Base-by-base conservation (phyloP, 2,888 invertebrate genomes). In the Ichneumoninae sp. region DNA sequence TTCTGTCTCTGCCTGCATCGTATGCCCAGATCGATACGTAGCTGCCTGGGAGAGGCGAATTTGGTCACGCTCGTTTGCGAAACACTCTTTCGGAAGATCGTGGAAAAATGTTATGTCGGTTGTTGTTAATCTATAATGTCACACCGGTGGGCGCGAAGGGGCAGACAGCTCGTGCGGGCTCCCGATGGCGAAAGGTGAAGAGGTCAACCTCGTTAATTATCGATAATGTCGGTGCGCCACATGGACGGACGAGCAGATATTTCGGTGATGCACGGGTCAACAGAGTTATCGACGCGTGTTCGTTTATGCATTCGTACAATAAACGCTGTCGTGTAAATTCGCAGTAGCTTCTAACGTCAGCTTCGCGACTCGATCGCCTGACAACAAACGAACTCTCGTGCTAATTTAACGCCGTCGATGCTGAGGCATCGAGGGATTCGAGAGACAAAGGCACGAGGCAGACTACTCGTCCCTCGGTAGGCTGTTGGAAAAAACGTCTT, bases 181-280 rank as follows among this genome's bases (percentile, higher is more conserved):
- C n/a, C 16, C 44, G 10, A 54, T 54, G 74, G 50, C 75, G 33
- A 80, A 84, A 86, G 81, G 80, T 83, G 75, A 84, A 82, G 70
- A 81, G 86, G 84, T 86, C 86, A 82, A 65, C 26, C 62, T 36
- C 65, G 33, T 85, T 77, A 77, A 83, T 83, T 82, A 85, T 83
- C 65, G 69, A 83, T 50, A 76, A 74, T 75, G 50, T 62, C 65
- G 10, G 70, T 26, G 33, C 22, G 10, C 54, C 72, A 44, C 70
- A 72, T 60, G 69, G 54, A 44, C 54, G 65, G 70, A 44, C 36
- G 54, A 69, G 16, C 47, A 52, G 65, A 84, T 82, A 82, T 80
- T 84, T 65, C 72, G 69, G 81, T 54, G 68, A 75, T 74, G 69
- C 50, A 74, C 22, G 40, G 22, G 10, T 74, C 26, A 22, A 62